phyloP scores from a whole-genome alignment of 2,113 vertebrate species.

The Clarias magur region DNA sequence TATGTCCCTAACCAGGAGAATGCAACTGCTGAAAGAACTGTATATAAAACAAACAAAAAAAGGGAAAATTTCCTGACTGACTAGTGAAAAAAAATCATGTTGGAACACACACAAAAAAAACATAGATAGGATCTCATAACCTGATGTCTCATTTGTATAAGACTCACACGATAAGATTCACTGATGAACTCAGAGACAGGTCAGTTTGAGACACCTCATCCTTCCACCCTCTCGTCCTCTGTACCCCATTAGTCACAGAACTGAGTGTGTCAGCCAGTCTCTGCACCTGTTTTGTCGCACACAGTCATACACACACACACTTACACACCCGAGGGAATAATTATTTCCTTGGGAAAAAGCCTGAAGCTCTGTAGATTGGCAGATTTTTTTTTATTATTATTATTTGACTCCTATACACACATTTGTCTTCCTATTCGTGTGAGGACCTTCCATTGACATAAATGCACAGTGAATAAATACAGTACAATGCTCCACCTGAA shows the following conservation, averaged over 20 bases:
- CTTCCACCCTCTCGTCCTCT: conserved; percentile 12
- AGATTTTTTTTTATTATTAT: conserved; percentile 20
- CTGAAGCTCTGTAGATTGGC: background rate
- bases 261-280: conserved; percentile 26
- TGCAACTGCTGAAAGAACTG: background rate
- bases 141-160: conserved; percentile 4
- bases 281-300: conserved; percentile 41
- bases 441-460: background rate
- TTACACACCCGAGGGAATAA: conserved; percentile 28
- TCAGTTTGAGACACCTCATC: conserved; percentile 17
- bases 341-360: conserved; percentile 36
- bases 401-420: background rate
- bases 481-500: background rate
- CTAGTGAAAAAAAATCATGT: background rate
- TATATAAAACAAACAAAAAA: background rate
- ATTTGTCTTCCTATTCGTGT: background rate
- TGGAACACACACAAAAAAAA: background rate
- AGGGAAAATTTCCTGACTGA: background rate
- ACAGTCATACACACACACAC: background rate
- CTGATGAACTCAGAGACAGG: conserved; percentile 2
- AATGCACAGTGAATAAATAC: background rate
- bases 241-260: conserved; percentile 45
- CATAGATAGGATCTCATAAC: background rate
- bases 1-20: background rate
- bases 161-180: conserved; percentile 4